Base-by-base conservation (phyloP, 1,140 invertebrate species). In the Arctopsyche grandis region DNA sequence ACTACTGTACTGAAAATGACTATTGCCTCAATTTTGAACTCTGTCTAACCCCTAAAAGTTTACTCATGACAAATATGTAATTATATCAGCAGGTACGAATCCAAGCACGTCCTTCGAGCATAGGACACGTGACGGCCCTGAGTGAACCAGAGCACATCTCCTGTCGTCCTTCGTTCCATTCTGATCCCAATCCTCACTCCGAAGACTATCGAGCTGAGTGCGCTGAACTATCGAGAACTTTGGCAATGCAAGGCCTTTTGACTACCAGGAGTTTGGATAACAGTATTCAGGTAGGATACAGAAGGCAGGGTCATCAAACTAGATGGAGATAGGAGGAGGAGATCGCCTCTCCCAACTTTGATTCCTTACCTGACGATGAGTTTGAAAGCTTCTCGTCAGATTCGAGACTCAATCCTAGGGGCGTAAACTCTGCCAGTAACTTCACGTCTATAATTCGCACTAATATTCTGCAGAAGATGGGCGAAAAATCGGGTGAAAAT, bases 261-360 rank as follows among this genome's bases (percentile, higher is more conserved):
- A 71, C 77, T 10, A 78, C 77, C 0, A 70, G 77, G n/a, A 78
- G 77, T 19, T 71, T 78, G 19, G 77, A 78, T 24, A 78, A 63
- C 24, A 21, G 66, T 3, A 78, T 78, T 48, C 12, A 29, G 0
- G 69, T 70, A 0, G 69, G 66, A 4, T 78, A 78, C 46, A 78
- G 77, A 21, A 78, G 48, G n/a, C 26, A 70, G 3, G 77, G 77
- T 0, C 77, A 71, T 9, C 77, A 78, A 60, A 78, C 69, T 0
- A 70, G 29, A 21, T 78, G 77, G 77, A 78, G 66, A 71, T 71
- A 70, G 77, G 77, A 71, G 12, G 66, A 70, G 69, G 66, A 56
- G 48, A 43, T 22, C 24, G 22, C 73, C 76, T 63, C 29, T 19
- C 43, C 26, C 38, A 71, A 69, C 26, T 70, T 56, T 24, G 63